Evolutionary conservation across 2,888 invertebrate species (phyloP).

Genomic region (Coenonympha glycerion): DNA sequence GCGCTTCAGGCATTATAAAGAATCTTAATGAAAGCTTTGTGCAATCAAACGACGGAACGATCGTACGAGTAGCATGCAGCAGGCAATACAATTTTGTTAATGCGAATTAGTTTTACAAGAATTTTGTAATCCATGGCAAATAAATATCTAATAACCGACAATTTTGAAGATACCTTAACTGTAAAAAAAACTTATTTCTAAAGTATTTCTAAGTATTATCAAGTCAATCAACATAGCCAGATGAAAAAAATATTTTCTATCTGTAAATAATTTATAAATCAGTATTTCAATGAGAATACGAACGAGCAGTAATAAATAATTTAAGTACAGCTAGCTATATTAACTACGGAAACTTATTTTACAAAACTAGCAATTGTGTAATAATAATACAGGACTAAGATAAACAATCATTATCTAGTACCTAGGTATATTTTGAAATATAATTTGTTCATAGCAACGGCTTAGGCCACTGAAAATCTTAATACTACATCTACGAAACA

Average conservation of each 20-base stretch:
- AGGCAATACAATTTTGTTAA: slow-evolving; percentile 56
- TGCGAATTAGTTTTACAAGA: slow-evolving; percentile 26
- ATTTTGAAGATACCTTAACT: slow-evolving; percentile 5
- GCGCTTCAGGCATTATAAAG: slow-evolving; percentile 41
- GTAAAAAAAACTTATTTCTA: slow-evolving; percentile 36
- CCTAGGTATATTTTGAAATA: slow-evolving; percentile 40
- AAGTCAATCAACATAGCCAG: slow-evolving; percentile 39
- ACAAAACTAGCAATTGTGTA: slow-evolving; percentile 54
- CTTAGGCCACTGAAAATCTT: slow-evolving; percentile 54
- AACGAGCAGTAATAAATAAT: slow-evolving; percentile 47
- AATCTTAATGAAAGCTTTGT: slow-evolving; percentile 27
- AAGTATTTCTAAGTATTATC: slow-evolving; percentile 45
- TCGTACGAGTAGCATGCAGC: slow-evolving; percentile 70
- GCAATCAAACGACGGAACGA: slow-evolving; percentile 36
- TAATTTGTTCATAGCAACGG: slow-evolving; percentile 48
- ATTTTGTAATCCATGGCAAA: slow-evolving; percentile 23
- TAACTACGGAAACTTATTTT: slow-evolving; percentile 49
- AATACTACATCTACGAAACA: slow-evolving; percentile 65
- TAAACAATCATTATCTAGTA: slow-evolving; percentile 37
- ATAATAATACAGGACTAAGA: slow-evolving; percentile 50
- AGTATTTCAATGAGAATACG: slow-evolving; percentile 44
- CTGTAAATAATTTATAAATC: slow-evolving; percentile 28
- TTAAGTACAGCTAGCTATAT: slow-evolving; percentile 39
- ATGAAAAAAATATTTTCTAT: slow-evolving; percentile 27
- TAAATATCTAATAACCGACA: slow-evolving; percentile 6